Evolutionary conservation across 1,140 invertebrate genomes (phyloP).

Genomic region (Conopomorpha cramerella): DNA sequence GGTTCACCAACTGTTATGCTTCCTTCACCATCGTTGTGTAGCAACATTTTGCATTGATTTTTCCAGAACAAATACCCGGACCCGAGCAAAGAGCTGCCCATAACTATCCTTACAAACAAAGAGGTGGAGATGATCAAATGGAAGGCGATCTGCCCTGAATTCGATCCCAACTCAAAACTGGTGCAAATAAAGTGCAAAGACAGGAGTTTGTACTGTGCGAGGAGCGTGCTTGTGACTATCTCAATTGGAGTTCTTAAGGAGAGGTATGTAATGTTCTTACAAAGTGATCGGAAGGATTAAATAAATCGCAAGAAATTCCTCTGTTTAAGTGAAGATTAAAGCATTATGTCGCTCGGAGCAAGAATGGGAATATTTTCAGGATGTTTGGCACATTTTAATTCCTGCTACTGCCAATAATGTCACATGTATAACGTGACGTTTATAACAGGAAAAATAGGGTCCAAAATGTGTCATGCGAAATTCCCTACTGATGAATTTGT

Average conservation of each 20-base stretch:
- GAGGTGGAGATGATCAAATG: conserved; percentile 48
- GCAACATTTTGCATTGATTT: conserved; percentile 1
- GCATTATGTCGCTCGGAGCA: not conserved
- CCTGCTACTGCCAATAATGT: not conserved
- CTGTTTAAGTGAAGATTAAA: too few species aligned
- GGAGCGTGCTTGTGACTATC: conserved; percentile 71
- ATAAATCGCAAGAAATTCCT: too few species aligned
- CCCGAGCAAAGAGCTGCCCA: conserved; percentile 28
- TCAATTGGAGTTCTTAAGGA: conserved; percentile 74
- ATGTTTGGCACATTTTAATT: not conserved
- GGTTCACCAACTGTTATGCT: too few species aligned
- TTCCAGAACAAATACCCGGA: conserved; percentile 47
- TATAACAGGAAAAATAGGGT: not conserved
- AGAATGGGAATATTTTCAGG: too few species aligned
- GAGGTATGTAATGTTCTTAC: too few species aligned
- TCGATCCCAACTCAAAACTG: conserved; percentile 21
- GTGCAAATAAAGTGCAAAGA: conserved; percentile 64
- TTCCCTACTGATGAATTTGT: too few species aligned
- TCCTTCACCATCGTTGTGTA: too few species aligned
- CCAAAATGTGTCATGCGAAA: too few species aligned
- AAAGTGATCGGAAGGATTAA: too few species aligned
- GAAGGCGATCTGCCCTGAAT: conserved; percentile 18
- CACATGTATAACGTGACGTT: not conserved
- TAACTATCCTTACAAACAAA: conserved; percentile 40
- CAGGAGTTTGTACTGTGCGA: conserved; percentile 61